Base-by-base conservation (phyloP, 2,113 vertebrate genomes). In the Seriola quinqueradiata region DNA sequence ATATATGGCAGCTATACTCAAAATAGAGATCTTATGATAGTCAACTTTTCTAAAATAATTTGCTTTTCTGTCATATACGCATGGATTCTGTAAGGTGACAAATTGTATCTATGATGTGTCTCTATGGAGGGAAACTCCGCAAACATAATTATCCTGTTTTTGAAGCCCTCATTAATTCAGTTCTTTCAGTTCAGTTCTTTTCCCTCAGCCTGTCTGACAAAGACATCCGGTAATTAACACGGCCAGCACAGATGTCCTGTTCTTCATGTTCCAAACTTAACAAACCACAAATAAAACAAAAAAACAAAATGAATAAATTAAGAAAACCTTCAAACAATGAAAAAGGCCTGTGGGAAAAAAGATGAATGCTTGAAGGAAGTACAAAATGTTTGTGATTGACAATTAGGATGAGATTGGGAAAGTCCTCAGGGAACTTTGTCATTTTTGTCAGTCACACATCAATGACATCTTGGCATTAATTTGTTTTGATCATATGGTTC, bases 371-470 rank as follows among this genome's bases (percentile, higher is more conserved):
- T 50, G 38, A 66, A 42, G 34, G 28, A 59, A 52, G 32, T 65
- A 59, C 38, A 70, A 36, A 65, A 71, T 67, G 46, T 21, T 42
- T 42, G 25, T 73, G 52, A 70, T 11, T 61, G 34, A 52, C 60
- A 68, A 8, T 59, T 14, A 36, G 38, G 5, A 65, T 36, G 16
- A 77, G 54, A 55, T 7, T 68, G 55, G 21, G 8, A 17, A 70
- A 40, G 34, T 77, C 70, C 23, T 74, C 1, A 1, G 77, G 54
- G 66, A 77, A 65, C 32, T 61, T 66, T 77, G 70, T 69, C 75
- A 42, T 34, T 59, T 83, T 64, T 58, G 54, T 86, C 81, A 79
- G 82, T 82, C 82, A 88, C 65, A 79, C 65, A 72, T 64, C 63
- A 71, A 36, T 52, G 54, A 74, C 14, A 46, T 28, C 14, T 23